A percentile compares a stretch with the other conserved stretches of the same genome.
phyloP scores from a whole-genome alignment of 2,888 invertebrate genomes.

The Netelia inedita region DNA sequence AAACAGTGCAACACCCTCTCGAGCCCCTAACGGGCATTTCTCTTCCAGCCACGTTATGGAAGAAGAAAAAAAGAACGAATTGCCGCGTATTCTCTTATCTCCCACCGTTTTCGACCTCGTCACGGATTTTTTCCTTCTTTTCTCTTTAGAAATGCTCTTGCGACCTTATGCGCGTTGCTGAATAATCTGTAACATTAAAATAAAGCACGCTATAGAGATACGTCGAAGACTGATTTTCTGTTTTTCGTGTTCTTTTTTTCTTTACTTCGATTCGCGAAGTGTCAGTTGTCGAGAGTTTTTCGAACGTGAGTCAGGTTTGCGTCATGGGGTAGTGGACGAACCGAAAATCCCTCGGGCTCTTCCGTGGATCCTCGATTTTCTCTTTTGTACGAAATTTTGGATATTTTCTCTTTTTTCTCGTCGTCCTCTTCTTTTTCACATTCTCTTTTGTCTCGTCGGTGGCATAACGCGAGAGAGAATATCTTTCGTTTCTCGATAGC shows the following conservation, averaged over 20 bases:
- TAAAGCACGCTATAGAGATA: not conserved
- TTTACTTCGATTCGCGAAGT: conserved; percentile 13
- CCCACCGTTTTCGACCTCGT: conserved; percentile 17
- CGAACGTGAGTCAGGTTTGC: conserved; percentile 6
- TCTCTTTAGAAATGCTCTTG: not conserved
- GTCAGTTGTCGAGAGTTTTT: conserved; percentile 15
- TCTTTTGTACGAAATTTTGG: not conserved
- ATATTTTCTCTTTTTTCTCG: not conserved
- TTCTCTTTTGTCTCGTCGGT: not conserved
- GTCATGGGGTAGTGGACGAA: conserved; percentile 22
- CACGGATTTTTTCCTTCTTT: not conserved
- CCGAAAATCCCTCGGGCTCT: conserved; percentile 2
- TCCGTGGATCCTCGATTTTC: not conserved
- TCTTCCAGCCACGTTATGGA: conserved; percentile 5
- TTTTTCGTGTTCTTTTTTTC: not conserved
- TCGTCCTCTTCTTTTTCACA: not conserved
- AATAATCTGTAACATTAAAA: not conserved
- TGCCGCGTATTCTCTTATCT: conserved; percentile 22
- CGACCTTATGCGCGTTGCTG: not conserved
- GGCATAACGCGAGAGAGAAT: conserved; percentile 4
- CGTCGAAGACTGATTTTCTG: not conserved
- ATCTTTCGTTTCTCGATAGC: conserved; percentile 22
- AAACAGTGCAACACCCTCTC: not conserved
- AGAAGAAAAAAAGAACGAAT: conserved; percentile 6
- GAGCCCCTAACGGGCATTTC: not conserved